Conservation (phyloP, 1,140 invertebrate genomes). For the Neodiprion virginianus region DNA sequence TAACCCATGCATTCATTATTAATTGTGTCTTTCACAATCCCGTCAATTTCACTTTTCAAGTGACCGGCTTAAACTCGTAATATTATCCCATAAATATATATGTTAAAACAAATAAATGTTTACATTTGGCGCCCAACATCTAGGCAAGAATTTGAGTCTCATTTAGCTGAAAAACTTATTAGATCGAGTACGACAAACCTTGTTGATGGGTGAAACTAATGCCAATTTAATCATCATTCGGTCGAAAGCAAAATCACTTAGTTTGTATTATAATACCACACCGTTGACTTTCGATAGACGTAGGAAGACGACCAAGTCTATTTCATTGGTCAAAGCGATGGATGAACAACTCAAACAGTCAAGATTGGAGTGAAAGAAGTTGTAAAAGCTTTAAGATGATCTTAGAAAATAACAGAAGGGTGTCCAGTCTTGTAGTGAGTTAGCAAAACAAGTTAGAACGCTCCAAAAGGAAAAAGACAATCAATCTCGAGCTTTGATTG, state of each 20-base stretch:
- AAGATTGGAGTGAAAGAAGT: slow-evolving; percentile 12
- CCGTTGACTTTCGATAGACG: neutral
- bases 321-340: neutral
- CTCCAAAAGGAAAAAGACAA: neutral
- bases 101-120: neutral
- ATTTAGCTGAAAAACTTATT: neutral
- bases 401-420: neutral
- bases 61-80: too few relatives aligned
- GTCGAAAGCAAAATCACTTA: neutral
- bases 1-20: too few relatives aligned
- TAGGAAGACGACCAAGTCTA: neutral
- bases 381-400: neutral
- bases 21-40: too few relatives aligned
- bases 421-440: neutral
- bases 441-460: neutral
- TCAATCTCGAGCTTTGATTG: neutral
- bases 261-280: neutral
- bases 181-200: neutral
- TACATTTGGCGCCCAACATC: slow-evolving; percentile 2
- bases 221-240: neutral
- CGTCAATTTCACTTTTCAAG: too few relatives aligned
- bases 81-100: too few relatives aligned
- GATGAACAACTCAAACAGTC: neutral
- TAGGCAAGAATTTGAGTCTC: neutral
- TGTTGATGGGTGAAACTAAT: neutral